Percentiles rank a stretch among this genome's conserved stretches.
These are phyloP conservation scores for Neodiprion fabricii DNA, from an alignment of 1,140 invertebrate genomes.

Conservation along the genomic window DNA sequence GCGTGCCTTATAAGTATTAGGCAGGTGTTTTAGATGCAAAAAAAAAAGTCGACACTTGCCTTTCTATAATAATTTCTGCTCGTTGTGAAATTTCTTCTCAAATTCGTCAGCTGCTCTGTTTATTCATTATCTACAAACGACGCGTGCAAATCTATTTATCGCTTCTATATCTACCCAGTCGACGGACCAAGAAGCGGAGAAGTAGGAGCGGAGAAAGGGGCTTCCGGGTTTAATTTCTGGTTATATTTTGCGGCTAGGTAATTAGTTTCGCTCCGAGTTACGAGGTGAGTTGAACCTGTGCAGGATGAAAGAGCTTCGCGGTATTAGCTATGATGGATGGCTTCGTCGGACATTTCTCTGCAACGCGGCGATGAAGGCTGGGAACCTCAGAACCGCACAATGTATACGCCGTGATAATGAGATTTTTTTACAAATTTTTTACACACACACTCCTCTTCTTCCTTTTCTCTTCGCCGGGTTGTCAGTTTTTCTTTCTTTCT, in stretches of 20 bases:
- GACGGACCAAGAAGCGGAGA: slow-evolving; percentile 9
- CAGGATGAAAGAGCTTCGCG: slow-evolving; percentile 22
- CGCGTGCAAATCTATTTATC: too few relatives aligned
- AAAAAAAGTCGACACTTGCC: too few relatives aligned
- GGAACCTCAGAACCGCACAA: neutral
- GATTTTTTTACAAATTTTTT: slow-evolving; percentile 2
- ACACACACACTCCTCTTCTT: neutral
- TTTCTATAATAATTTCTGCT: too few relatives aligned
- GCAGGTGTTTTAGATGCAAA: too few relatives aligned
- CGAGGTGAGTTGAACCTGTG: slow-evolving; percentile 14
- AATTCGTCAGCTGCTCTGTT: too few relatives aligned
- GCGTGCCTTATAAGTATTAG: too few relatives aligned
- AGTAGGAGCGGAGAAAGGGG: neutral
- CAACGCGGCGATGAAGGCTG: neutral
- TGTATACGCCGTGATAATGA: neutral
- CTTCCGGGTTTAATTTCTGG: slow-evolving; percentile 14
- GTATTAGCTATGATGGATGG: slow-evolving; percentile 32
- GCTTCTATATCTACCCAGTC: slow-evolving; percentile 15
- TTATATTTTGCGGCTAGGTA: slow-evolving; percentile 25
- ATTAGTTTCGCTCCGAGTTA: slow-evolving; percentile 25
- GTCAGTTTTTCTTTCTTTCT: neutral
- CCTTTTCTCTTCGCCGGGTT: neutral
- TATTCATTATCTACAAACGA: too few relatives aligned
- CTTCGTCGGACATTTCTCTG: slow-evolving; percentile 13
- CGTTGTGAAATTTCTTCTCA: too few relatives aligned